Evolutionary conservation across 2,797 vertebrate species (phyloP).

Genomic region (Acrossocheilus wenchowensis): DNA sequence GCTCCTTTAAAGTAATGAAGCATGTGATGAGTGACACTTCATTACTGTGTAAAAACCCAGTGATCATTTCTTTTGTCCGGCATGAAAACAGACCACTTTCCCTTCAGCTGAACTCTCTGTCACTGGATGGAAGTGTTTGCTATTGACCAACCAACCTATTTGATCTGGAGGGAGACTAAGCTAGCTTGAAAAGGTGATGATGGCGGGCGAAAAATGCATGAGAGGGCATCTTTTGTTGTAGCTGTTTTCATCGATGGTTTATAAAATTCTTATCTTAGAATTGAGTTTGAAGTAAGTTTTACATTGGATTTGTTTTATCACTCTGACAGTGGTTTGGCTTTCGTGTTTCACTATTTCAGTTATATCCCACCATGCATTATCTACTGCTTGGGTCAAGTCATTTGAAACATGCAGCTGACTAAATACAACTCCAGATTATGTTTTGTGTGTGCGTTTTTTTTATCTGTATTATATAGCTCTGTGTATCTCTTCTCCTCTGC

Average conservation of each 20-base stretch:
- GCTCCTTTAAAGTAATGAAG: slow-evolving; percentile 67
- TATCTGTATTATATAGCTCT: slow-evolving; percentile 50
- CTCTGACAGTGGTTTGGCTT: not conserved
- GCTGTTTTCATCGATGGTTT: not conserved
- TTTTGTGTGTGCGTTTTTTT: slow-evolving; percentile 42
- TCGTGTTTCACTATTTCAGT: not conserved
- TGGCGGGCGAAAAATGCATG: not conserved
- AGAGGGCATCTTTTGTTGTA: not conserved
- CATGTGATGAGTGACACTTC: slow-evolving; percentile 70
- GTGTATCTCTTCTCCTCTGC: slow-evolving; percentile 43
- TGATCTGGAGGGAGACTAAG: slow-evolving; percentile 52
- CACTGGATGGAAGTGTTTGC: slow-evolving; percentile 59
- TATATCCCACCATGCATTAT: not conserved
- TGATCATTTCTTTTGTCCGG: slow-evolving; percentile 73
- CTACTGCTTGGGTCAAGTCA: not conserved
- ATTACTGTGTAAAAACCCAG: slow-evolving; percentile 66
- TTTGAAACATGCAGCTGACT: slow-evolving; percentile 11
- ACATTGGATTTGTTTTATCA: not conserved
- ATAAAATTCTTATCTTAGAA: not conserved
- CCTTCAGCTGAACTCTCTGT: slow-evolving; percentile 49
- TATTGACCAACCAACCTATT: slow-evolving; percentile 45
- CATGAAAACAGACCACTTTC: slow-evolving; percentile 62
- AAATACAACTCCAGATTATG: slow-evolving; percentile 59
- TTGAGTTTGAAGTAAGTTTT: not conserved
- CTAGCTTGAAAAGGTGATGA: slow-evolving; percentile 53